Evolutionary conservation across 2,797 vertebrate genomes (phyloP), one percentile per base, ranked within the genome.

Genomic region (Eidolon dupreanum): DNA sequence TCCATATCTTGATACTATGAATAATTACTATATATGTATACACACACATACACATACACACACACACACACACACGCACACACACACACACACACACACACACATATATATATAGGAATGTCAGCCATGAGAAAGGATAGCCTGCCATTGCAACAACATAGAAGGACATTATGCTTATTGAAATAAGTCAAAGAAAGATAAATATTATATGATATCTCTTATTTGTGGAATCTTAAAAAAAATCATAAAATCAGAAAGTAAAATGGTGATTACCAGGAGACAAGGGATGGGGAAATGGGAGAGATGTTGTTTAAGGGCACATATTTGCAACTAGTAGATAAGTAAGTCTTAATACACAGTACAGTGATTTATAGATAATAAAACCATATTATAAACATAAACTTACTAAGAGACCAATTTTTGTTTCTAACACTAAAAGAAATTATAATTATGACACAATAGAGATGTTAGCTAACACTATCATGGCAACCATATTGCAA

Each of bases 221-320:
- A 73, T n/a, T 41, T 43, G 68, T 43, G 36, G 12, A 33, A 43
- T 33, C 65, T 28, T 74, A 53, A 82, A 51, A 51, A 57, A 86
- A 68, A 20, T 22, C 9, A 26, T 79, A 68, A 79, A 66, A 70
- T 10, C 63, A 43, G 28, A 81, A 3, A 41, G 15, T 63, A 53
- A 73, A 49, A 38, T 53, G 66, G 43, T 63, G 55, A 33, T 41
- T 53, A 26, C 46, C 68, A 38, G 19, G 55, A 3, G 6, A 20
- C 0, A 8, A 0, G 2, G 5, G 12, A 4, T 12, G 31, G 55
- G 13, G 19, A 53, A 33, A 63, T 24, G 20, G 33, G 43, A 53
- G 46, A 38, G 11, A 7, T n/a, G 13, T 16, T 51, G 17, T 55
- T 51, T 41, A 73, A 61, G 33, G 33, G 9, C 15, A 20, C 16